phyloP scores from a whole-genome alignment of 2,113 vertebrate species.

The Gnathochromis pfefferi region DNA sequence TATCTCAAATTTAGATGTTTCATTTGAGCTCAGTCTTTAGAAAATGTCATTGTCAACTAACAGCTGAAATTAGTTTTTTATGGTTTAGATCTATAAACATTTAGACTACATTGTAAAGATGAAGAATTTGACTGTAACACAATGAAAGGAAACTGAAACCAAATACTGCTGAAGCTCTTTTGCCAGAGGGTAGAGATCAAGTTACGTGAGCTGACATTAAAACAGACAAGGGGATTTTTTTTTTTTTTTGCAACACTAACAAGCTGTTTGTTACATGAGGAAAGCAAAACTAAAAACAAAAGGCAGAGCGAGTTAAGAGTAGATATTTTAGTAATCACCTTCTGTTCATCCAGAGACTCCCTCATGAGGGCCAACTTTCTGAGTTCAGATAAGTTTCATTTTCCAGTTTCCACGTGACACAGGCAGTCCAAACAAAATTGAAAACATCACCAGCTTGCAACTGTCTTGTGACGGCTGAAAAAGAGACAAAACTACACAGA shows the following conservation, averaged over 20 bases:
- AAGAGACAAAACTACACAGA: neutral
- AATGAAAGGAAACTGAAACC: neutral
- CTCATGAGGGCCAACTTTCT: neutral
- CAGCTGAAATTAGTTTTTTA: neutral
- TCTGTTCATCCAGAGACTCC: constrained; percentile 17
- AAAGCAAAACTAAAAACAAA: neutral
- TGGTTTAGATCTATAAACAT: neutral
- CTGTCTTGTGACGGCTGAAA: neutral
- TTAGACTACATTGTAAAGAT: neutral
- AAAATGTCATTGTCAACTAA: neutral
- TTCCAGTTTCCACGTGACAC: neutral
- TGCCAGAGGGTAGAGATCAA: neutral
- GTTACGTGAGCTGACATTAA: neutral
- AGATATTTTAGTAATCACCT: neutral
- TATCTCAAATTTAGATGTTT: neutral
- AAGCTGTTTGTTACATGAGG: neutral
- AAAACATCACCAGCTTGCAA: neutral
- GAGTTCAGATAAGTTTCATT: constrained; percentile 29
- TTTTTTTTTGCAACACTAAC: neutral
- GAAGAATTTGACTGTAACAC: neutral
- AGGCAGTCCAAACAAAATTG: neutral
- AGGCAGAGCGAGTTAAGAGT: neutral
- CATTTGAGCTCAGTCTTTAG: neutral
- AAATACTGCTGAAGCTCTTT: neutral
- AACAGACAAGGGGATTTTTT: neutral